These are phyloP conservation scores for Phenganax subtilis DNA, from an alignment of 92 coral and sea anemone genomes.

Conservation along the genomic window DNA sequence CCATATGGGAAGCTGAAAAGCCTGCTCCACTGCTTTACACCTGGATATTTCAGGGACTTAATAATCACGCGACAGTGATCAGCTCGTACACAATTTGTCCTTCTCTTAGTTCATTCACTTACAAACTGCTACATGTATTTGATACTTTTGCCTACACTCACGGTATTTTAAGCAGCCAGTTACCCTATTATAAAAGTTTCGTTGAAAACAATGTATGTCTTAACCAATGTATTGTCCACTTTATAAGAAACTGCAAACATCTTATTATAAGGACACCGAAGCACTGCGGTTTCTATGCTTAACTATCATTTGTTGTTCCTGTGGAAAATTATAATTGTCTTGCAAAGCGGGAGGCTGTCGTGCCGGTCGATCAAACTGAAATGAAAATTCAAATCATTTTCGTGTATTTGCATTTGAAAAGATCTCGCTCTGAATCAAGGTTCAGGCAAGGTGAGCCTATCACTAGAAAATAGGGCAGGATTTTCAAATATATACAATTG, in stretches of 20 bases:
- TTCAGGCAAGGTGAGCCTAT: background rate
- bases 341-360: background rate
- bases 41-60: background rate
- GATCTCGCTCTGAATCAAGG: background rate
- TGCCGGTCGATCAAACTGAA: background rate
- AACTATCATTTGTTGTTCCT: background rate
- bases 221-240: too few relatives aligned
- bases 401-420: constrained; percentile 12
- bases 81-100: too few relatives aligned
- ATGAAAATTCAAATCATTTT: background rate
- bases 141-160: too few relatives aligned
- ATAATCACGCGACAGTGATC: too few relatives aligned
- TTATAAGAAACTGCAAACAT: background rate
- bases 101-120: background rate
- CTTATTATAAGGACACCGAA: background rate
- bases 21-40: background rate
- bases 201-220: too few relatives aligned
- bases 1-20: background rate
- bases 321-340: background rate
- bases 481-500: background rate
- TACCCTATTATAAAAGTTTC: too few relatives aligned
- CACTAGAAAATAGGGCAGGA: background rate
- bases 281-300: background rate
- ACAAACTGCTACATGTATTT: too few relatives aligned
- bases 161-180: too few relatives aligned